Evolutionary conservation across 2,888 invertebrate genomes (phyloP), one percentile per base, ranked within the genome.

Genomic region (Lasioglossum morio): DNA sequence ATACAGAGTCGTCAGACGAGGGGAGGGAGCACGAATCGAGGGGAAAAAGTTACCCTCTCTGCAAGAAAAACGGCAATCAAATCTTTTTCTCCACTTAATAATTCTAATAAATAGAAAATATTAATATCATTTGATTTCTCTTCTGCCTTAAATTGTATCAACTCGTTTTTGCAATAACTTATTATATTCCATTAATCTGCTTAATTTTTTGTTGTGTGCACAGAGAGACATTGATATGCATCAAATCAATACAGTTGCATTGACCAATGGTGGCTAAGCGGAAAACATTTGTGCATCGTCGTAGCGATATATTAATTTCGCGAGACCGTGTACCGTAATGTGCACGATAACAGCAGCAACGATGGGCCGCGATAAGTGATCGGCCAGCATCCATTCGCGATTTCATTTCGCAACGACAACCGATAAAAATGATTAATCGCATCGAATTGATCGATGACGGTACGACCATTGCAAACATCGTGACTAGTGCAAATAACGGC

Each of bases 351-450:
- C 19, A 69, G 37, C 19, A 69, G 37, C 37, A 69, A 23, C 27
- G 75, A 75, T 75, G 37, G 37, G 74, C 46, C 53, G 63, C 63
- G 83, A 82, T 84, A 72, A 72, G 2, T 0, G 72, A 46, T 46
- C 72, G 46, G 27, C 19, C 72, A 72, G 46, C 46, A 72, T 72
- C 43, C 23, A 40, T 46, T 12, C 14, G 34, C 57, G 48, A 72
- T 70, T 57, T 34, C 43, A 70, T 48, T 46, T 23, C 57, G 4
- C 34, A 57, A 43, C 34, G 72, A 72, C 72, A 27, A 27, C 2
- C 19, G 48, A 79, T 79, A 79, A 60, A 48, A 81, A n/a, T 63
- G 72, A 72, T 46, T 63, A 63, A 81, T 72, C 72, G 46, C 72
- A 63, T 69, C 72, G 57, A 72, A 72, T 72, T 48, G 72, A 79